Conservation (phyloP, 2,113 vertebrate species). For the Noctilio leporinus region DNA sequence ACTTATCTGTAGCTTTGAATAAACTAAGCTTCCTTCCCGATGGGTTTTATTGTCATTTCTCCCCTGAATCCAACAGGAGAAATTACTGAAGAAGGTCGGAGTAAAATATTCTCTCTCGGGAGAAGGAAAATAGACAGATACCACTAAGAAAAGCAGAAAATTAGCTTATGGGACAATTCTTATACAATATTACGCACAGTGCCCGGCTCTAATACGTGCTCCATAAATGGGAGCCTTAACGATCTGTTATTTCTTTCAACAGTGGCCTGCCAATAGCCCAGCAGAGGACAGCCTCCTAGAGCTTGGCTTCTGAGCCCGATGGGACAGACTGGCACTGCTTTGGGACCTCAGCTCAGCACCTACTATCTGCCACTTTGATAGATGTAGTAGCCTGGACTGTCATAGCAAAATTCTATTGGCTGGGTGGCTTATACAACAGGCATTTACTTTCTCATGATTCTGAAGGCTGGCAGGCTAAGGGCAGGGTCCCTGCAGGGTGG, state of each 20-base stretch:
- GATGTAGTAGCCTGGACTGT: background rate
- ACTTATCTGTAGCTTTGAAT: background rate
- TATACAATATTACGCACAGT: background rate
- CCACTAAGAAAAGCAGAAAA: background rate
- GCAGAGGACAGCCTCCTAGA: background rate
- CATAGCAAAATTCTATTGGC: background rate
- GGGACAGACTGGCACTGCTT: background rate
- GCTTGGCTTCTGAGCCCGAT: background rate
- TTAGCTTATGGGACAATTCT: background rate
- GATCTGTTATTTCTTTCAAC: background rate
- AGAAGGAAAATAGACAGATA: background rate
- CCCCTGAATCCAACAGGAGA: background rate
- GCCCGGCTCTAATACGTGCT: background rate
- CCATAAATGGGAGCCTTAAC: background rate
- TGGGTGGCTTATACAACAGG: background rate
- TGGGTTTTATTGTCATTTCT: background rate
- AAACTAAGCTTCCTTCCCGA: background rate
- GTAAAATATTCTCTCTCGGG: background rate
- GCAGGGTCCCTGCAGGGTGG: too few species aligned
- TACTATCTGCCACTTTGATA: background rate
- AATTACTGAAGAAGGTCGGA: background rate
- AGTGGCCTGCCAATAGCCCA: background rate
- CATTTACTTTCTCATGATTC: background rate
- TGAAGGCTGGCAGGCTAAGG: background rate
- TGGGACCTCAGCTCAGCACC: background rate